These are phyloP conservation scores for Gryon sp. DNA, from an alignment of 1,140 invertebrate species.

Conservation along the genomic window DNA sequence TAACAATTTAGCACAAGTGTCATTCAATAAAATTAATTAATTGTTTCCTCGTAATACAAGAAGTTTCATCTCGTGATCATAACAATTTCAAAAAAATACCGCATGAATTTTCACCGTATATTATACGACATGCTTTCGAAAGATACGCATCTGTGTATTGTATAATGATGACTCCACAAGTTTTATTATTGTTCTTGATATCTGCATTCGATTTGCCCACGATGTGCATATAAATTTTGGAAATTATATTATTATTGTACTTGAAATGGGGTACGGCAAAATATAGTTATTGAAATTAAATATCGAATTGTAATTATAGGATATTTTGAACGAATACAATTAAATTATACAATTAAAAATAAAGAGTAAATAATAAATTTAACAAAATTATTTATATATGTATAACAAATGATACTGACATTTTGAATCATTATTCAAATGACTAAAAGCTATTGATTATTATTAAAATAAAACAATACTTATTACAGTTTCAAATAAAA, in stretches of 20 bases:
- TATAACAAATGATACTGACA: no score
- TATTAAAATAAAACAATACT: no score
- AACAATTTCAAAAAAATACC: slow-evolving; percentile 27
- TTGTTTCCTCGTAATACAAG: slow-evolving; percentile 9
- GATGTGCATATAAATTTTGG: slow-evolving; percentile 8
- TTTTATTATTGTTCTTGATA: slow-evolving; percentile 52
- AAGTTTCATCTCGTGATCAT: no score
- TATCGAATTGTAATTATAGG: no score
- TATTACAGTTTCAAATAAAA: no score
- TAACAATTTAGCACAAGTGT: background rate
- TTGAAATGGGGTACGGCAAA: background rate
- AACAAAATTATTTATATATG: no score
- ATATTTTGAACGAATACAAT: no score
- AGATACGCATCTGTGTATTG: slow-evolving; percentile 34
- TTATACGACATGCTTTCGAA: slow-evolving; percentile 10
- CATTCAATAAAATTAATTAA: slow-evolving; percentile 41
- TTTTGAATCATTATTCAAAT: no score
- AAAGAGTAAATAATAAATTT: no score
- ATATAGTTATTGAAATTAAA: background rate
- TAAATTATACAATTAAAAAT: no score
- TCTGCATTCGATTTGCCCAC: slow-evolving; percentile 31
- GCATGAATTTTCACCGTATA: slow-evolving; percentile 26
- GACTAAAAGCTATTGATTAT: no score
- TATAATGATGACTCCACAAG: slow-evolving; percentile 31
- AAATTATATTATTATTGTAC: no score